Evolutionary conservation across 2,888 invertebrate species (phyloP).

Genomic region (Mystacides longicornis): DNA sequence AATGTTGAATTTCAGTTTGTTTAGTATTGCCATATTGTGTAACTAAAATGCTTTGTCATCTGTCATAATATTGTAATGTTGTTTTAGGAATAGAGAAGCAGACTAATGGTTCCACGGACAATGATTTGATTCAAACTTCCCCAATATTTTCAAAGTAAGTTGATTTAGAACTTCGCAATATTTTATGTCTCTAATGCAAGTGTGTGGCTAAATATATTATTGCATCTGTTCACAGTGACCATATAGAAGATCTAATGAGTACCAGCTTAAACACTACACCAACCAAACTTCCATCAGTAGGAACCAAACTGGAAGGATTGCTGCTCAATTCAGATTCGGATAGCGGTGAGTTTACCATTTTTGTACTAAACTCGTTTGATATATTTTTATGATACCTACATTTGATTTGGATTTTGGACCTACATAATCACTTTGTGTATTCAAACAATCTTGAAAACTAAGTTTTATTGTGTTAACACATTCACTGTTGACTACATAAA

Average conservation of each 20-base stretch:
- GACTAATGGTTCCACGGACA: constrained; percentile 25
- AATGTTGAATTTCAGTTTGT: too few species aligned
- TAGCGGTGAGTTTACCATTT: constrained; percentile 50
- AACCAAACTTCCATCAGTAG: constrained; percentile 57
- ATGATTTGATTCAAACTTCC: constrained; percentile 40
- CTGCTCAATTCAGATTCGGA: constrained; percentile 73
- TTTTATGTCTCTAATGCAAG: neutral
- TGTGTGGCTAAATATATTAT: too few species aligned
- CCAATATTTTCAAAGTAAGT: constrained; percentile 28
- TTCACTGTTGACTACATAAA: too few species aligned
- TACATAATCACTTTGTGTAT: too few species aligned
- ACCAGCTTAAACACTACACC: constrained; percentile 28
- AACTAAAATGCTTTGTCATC: too few species aligned
- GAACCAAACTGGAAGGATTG: constrained; percentile 70
- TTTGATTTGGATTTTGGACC: too few species aligned
- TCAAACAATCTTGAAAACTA: too few species aligned
- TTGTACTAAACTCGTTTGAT: too few species aligned
- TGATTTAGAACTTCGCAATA: neutral
- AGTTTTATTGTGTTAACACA: too few species aligned
- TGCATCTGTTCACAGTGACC: constrained; percentile 24
- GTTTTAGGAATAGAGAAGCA: neutral
- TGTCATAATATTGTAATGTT: too few species aligned
- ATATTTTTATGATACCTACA: too few species aligned
- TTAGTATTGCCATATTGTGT: too few species aligned
- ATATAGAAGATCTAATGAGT: constrained; percentile 27